Evolutionary conservation across 2,113 vertebrate species (phyloP), one percentile per base, ranked within the genome.

Genomic region (Odontophorus gujanensis): DNA sequence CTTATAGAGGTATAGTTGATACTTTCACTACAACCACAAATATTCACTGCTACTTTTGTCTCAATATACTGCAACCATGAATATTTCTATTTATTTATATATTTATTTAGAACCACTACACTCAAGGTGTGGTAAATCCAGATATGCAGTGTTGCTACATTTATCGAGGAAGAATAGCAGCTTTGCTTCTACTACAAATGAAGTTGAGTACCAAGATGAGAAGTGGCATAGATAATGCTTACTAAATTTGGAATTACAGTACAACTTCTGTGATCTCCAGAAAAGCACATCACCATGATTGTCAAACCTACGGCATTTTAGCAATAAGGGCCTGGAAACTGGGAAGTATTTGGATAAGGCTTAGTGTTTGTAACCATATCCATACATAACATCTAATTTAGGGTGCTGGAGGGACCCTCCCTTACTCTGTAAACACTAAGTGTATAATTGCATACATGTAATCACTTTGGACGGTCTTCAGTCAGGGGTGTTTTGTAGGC

Each of bases 31-130:
- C 50, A 26, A 26, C 50, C 7, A 14, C 25, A 26, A 8, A 8
- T 25, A 51, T 51, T 22, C 85, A 13, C 45, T 85, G 28, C 2
- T 78, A 48, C 20, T 82, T 87, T 90, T 3, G 3, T 59, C 42
- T 88, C 62, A 45, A 24, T 55, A 51, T 57, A 67, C 22, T 30
- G 48, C 10, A 21, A 22, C 48, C 58, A 61, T 38, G 93, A 88
- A 86, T 88, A 86, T 79, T 95, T 91, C 36, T 7, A 63, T 59
- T 89, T 73, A 89, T 76, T 76, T 93, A 66, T 91, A 86, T 8
- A 92, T 19, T 40, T 40, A 40, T 40, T 40, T 40, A 40, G 40
- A 40, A 11, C 40, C 40, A 7, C 24, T 78, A 36, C 51, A 68
- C 48, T 26, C 36, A 66, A 47, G 40, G 83, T 71, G 62, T 77